Percentiles rank a stretch among this genome's conserved stretches.
Conservation (phyloP, 2,888 invertebrate species). For the Megastigmus dorsalis region DNA sequence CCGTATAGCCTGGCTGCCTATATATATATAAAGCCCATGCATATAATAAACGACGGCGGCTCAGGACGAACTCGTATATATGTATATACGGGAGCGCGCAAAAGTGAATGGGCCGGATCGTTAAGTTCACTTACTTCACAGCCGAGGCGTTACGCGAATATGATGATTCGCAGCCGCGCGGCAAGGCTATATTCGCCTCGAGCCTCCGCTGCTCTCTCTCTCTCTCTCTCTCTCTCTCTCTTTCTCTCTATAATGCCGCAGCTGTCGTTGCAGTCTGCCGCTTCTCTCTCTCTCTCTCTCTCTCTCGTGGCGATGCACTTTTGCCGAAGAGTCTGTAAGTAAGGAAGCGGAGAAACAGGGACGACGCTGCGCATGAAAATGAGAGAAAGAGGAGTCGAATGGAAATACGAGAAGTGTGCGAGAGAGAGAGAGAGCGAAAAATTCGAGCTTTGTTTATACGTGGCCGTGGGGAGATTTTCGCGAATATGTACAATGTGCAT, state of each 20-base stretch:
- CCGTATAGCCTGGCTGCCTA: not conserved
- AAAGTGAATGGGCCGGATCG: conserved; percentile 45
- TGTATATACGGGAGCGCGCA: too few species aligned
- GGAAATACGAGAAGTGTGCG: conserved; percentile 47
- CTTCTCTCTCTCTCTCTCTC: too few species aligned
- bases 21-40: not conserved
- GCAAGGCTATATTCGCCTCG: not conserved
- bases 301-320: conserved; percentile 39
- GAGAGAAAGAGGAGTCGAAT: conserved; percentile 45
- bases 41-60: too few species aligned
- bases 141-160: too few species aligned
- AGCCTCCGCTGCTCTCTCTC: conserved; percentile 19
- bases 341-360: not conserved
- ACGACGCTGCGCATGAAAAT: conserved; percentile 41
- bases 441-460: conserved; percentile 28
- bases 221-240: too few species aligned
- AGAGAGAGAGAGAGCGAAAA: conserved; percentile 49
- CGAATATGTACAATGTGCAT: too few species aligned
- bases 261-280: conserved; percentile 41
- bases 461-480: conserved; percentile 2
- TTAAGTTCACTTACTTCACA: conserved; percentile 45
- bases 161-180: too few species aligned
- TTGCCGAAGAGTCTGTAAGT: conserved; percentile 26
- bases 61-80: too few species aligned
- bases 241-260: conserved; percentile 37